Base-by-base conservation (phyloP, 2,113 vertebrate genomes). In the Siniperca knerii region DNA sequence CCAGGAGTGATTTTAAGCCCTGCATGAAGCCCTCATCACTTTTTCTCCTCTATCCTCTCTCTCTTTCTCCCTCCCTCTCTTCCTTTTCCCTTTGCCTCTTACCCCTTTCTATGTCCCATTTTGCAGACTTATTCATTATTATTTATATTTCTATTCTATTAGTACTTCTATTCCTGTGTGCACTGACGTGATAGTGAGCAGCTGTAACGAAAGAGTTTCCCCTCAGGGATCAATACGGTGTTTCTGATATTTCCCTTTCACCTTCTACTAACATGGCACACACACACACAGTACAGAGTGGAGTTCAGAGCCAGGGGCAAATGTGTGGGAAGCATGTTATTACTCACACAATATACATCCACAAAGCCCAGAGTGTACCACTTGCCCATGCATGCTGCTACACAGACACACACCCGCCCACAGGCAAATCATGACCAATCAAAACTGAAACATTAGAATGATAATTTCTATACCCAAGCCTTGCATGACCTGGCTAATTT, bases 241-340 rank as follows among this genome's bases (percentile, higher is more conserved):
- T 29, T 29, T 29, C 29, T 29, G 29, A 29, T 29, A 1, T 74
- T 77, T 85, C 77, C 52, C 62, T 64, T 44, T 81, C 73, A 76
- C 89, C 81, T 85, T 74, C 68, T 37, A 20, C 81, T 67, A 62
- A 68, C 77, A n/a, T n/a, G n/a, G n/a, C n/a, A n/a, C n/a, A n/a
- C n/a, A n/a, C 50, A 72, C 64, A 61, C 70, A 66, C 37, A 69
- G 60, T 75, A n/a, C 75, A 81, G 78, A 76, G 85, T 82, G 82
- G 79, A 86, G 87, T 87, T 92, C 84, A 92, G 84, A 77, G 87
- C 91, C 81, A 48, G 67, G 87, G 86, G 89, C 86, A 81, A 77
- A 77, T 74, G 92, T 90, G 92, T 92, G 90, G 92, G 92, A 91
- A 84, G 89, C 86, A 73, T 88, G 80, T 79, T 64, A 83, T 86